Evolutionary conservation across 2,113 vertebrate species (phyloP), one percentile per base, ranked within the genome.

Genomic region (Ptychochromis oligacanthus): DNA sequence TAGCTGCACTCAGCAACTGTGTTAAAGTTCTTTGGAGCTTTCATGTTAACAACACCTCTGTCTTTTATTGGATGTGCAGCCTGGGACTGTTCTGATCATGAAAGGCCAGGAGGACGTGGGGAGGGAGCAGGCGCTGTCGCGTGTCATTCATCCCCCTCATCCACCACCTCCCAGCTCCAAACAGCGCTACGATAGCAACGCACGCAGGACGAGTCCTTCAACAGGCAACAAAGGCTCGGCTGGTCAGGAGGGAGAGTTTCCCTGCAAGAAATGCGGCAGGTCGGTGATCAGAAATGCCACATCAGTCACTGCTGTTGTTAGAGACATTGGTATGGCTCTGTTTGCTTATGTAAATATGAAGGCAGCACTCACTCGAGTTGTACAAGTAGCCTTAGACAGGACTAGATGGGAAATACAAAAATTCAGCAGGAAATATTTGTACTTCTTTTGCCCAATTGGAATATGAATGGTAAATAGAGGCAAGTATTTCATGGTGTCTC

Each of bases 241-340:
- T n/a, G 96, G 88, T 55, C 96, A 95, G 86, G 98, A 99, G 86
- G 98, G 96, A 67, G 97, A 97, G n/a, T 99, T 99, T 94, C 98
- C 98, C 61, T 99, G 98, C 95, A 99, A 99, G 96, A 99, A 99
- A 89, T 99, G 98, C 67, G 98, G 98, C 96, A 98, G 98, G 98
- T 99, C 4, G 78, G 93, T 86, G 26, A 57, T 84, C n/a, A 7
- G 36, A 76, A 40, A 83, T 12, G 7, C 58, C 55, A 8, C 79
- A 10, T 20, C 43, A 5, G 55, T 67, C 59, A 10, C 64, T 4
- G 31, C 38, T 31, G 77, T 54, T 36, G 65, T 52, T 20, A 0
- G 58, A 62, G 64, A 49, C 18, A 52, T 7, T 20, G 17, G 31
- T 15, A 2, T 9, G 34, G 64, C 74, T 84, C 18, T 49, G 77